These are phyloP conservation scores for Chironex yamaguchii DNA, from an alignment of 30 jellyfish, hydroid and myxozoan genomes.

Conservation along the genomic window DNA sequence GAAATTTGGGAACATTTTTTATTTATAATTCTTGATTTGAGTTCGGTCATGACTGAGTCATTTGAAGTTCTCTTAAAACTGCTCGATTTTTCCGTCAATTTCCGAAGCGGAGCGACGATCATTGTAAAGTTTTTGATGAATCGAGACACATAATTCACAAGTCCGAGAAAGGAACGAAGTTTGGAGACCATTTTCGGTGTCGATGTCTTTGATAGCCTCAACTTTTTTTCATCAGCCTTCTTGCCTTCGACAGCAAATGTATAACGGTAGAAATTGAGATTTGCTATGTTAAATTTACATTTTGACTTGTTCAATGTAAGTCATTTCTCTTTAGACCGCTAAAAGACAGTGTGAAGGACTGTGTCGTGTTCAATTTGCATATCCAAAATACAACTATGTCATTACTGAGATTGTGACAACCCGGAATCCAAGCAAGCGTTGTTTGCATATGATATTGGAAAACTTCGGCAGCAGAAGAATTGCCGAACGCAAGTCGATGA, in stretches of 20 bases:
- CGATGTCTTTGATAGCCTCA: conserved; percentile 8
- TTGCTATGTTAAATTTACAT: background rate
- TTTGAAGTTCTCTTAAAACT: too few species aligned
- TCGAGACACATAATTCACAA: conserved; percentile 10
- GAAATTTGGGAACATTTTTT: too few species aligned
- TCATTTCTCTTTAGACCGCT: background rate
- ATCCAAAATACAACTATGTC: background rate
- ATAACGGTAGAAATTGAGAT: background rate
- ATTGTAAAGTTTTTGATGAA: conserved; percentile 26
- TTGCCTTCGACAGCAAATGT: background rate
- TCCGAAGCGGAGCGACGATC: conserved; percentile 34
- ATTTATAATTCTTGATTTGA: too few species aligned
- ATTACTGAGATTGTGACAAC: background rate
- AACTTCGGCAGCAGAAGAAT: background rate
- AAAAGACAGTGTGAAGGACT: background rate
- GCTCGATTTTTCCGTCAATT: background rate
- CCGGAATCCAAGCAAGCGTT: background rate
- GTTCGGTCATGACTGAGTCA: too few species aligned
- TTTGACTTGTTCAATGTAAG: background rate
- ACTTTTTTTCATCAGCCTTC: background rate
- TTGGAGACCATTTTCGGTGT: conserved; percentile 3
- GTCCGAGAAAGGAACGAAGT: conserved; percentile 14
- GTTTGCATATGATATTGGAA: background rate
- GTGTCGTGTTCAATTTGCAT: background rate
- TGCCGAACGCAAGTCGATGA: background rate